Percentiles rank a stretch among this genome's conserved stretches.
These are phyloP conservation scores for Cheilosia impressa DNA, from an alignment of 2,888 invertebrate species.

Conservation along the genomic window DNA sequence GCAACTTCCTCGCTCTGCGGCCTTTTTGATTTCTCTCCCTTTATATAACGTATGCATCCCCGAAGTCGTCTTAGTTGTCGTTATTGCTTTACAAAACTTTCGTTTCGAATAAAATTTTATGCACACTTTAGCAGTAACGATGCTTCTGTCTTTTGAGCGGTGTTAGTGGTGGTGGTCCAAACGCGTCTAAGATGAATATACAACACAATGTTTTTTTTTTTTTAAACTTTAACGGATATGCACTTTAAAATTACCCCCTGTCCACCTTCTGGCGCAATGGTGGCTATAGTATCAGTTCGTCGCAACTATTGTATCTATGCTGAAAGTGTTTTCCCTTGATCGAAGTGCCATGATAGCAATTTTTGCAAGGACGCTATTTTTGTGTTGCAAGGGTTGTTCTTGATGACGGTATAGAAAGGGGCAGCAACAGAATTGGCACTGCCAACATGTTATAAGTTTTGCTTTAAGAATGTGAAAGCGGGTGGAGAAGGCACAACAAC, in stretches of 20 bases:
- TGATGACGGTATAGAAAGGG: conserved; percentile 31
- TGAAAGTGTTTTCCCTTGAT: conserved; percentile 67
- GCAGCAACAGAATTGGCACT: conserved; percentile 33
- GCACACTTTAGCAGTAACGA: conserved; percentile 54
- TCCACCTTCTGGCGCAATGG: conserved; percentile 1
- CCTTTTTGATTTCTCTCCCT: conserved; percentile 6
- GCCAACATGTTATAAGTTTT: conserved; percentile 41
- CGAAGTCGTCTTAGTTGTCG: conserved; percentile 41
- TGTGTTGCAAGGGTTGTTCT: conserved; percentile 28
- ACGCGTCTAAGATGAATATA: conserved; percentile 44
- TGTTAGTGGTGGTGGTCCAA: conserved; percentile 4
- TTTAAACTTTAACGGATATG: conserved; percentile 12
- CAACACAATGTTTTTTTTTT: conserved; percentile 45
- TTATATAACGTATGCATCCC: conserved; percentile 4
- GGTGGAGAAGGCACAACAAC: conserved; percentile 1
- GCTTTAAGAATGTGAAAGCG: conserved; percentile 41
- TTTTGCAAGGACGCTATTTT: conserved; percentile 40
- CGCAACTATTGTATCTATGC: conserved; percentile 51
- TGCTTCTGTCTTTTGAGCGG: neutral
- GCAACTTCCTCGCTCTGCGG: conserved; percentile 12
- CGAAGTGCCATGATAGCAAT: conserved; percentile 67
- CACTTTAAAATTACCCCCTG: conserved; percentile 24
- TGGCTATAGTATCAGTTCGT: neutral
- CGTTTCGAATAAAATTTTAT: conserved; percentile 69
- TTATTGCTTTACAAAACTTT: conserved; percentile 58